Evolutionary conservation across 2,888 invertebrate species (phyloP).

Genomic region (Junonia oenone): DNA sequence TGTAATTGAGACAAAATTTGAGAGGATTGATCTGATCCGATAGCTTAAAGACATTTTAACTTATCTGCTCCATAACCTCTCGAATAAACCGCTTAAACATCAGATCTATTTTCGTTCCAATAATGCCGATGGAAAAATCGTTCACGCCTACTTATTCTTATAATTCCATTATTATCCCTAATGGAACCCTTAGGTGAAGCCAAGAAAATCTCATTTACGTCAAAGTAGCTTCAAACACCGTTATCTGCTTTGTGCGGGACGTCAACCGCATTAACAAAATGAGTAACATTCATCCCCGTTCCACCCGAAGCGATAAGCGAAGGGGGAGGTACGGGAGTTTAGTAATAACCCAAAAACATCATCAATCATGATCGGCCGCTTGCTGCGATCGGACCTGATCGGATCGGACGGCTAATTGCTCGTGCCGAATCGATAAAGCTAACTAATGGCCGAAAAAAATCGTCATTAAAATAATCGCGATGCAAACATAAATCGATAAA

Average conservation of each 20-base stretch:
- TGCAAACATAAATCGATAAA: conserved; percentile 22
- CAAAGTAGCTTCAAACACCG: conserved; percentile 39
- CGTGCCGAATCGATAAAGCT: conserved; percentile 54
- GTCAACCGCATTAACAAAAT: conserved; percentile 53
- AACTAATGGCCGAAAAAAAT: conserved; percentile 55
- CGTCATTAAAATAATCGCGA: conserved; percentile 50
- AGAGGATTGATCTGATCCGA: background rate
- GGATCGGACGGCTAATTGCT: conserved; percentile 59
- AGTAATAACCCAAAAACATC: conserved; percentile 54
- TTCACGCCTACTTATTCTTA: conserved; percentile 29
- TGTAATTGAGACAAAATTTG: background rate
- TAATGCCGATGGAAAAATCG: conserved; percentile 21
- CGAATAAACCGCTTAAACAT: conserved; percentile 5
- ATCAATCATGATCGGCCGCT: conserved; percentile 66
- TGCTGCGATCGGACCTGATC: conserved; percentile 40
- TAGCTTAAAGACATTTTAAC: background rate
- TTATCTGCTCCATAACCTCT: background rate
- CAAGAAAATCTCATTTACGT: conserved; percentile 36
- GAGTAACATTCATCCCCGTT: conserved; percentile 45
- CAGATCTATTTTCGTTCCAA: conserved; percentile 22
- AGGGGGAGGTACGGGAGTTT: conserved; percentile 35
- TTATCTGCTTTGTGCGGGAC: conserved; percentile 55
- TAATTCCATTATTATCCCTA: conserved; percentile 32
- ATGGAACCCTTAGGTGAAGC: conserved; percentile 33
- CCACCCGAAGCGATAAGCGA: conserved; percentile 36